These are phyloP conservation scores for Penaeus chinensis DNA, from an alignment of 1,140 invertebrate species.

Conservation along the genomic window DNA sequence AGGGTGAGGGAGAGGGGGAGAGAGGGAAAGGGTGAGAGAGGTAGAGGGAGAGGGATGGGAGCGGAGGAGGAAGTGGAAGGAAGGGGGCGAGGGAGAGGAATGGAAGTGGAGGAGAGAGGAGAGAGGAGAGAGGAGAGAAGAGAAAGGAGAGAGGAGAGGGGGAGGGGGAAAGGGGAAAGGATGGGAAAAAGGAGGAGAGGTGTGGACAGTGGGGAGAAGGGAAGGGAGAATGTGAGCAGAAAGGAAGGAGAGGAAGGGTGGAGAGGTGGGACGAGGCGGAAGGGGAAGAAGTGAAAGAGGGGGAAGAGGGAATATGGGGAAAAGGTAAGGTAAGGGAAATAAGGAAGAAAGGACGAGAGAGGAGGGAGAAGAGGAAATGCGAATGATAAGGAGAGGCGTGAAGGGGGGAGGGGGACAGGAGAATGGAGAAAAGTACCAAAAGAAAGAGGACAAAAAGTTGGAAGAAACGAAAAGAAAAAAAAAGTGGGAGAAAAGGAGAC, in stretches of 20 bases:
- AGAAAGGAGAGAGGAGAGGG: neutral
- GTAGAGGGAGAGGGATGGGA: neutral
- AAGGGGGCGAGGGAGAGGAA: neutral
- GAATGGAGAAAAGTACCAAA: neutral
- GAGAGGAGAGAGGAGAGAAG: neutral
- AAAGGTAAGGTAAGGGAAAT: neutral
- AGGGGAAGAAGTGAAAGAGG: neutral
- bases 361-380: neutral
- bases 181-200: neutral
- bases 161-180: neutral
- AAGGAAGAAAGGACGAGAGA: neutral
- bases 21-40: neutral
- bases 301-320: neutral
- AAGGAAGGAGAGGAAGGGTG: neutral
- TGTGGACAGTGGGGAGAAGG: neutral
- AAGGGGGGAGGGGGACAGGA: neutral
- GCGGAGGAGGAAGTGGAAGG: neutral
- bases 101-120: neutral
- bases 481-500: neutral
- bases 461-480: neutral
- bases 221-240: neutral
- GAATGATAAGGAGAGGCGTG: neutral
- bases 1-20: neutral
- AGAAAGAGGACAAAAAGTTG: neutral
- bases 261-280: neutral